Percentiles rank a stretch among this genome's conserved stretches.
Evolutionary conservation across 30 jellyfish, hydroid and myxozoan species (phyloP).

Genomic region (Haliclystus octoradiatus): DNA sequence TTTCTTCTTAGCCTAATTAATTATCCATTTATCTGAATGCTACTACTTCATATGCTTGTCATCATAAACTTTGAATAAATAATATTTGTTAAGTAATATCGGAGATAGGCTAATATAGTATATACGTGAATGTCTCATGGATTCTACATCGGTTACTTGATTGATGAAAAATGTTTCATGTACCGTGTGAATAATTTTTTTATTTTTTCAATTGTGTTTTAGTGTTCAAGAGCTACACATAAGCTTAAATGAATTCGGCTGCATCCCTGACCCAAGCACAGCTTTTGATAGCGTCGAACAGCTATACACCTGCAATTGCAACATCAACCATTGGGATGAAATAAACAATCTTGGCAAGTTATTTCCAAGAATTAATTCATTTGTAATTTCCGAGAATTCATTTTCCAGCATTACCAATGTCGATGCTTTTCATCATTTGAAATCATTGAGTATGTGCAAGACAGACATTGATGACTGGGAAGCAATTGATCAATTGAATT

Average conservation of each 20-base stretch:
- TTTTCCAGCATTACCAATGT: conserved; percentile 14
- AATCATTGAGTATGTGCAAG: conserved; percentile 50
- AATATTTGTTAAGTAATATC: no score
- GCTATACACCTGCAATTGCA: conserved; percentile 47
- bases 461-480: conserved; percentile 61
- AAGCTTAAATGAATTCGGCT: conserved; percentile 62
- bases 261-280: conserved; percentile 22
- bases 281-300: conserved; percentile 32
- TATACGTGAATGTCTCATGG: no score
- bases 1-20: no score
- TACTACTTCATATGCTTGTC: no score
- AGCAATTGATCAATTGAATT: conserved; percentile 44
- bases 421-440: conserved; percentile 25
- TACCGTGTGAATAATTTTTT: no score
- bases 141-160: no score
- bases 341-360: conserved; percentile 36
- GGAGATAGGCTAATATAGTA: no score
- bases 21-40: no score
- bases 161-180: no score
- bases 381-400: conserved; percentile 50
- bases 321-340: conserved; percentile 40
- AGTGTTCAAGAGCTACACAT: conserved; percentile 80
- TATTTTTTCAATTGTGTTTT: no score
- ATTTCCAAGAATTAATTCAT: conserved; percentile 40
- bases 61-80: no score